Base-by-base conservation (phyloP, 2,797 vertebrate genomes). In the Philypnodon macrostomus region DNA sequence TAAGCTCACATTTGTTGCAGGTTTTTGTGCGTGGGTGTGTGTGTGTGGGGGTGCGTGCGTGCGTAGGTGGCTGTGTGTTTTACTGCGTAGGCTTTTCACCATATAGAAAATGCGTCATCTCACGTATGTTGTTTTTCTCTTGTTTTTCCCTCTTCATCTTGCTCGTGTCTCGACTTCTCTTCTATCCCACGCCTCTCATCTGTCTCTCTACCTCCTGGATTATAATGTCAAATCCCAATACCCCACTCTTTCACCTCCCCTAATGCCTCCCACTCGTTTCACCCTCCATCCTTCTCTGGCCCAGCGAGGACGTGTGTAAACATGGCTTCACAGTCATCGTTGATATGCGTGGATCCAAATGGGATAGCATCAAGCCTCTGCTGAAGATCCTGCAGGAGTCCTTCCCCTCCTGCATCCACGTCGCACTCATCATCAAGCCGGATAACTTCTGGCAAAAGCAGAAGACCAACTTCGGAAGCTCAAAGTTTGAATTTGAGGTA, bases 381-480 rank as follows among this genome's bases (percentile, higher is more conserved):
- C 88, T 98, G 85, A 98, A 98, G 90, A 97, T 96, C 81, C 87
- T 98, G 44, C 96, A 98, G 78, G 96, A 98, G 79, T 98, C 95
- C 1, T 98, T 98, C 58, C 95, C 96, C 0, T 93, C 93, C 79
- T 98, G 96, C 83, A 98, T 98, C 78, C 95, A 98, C 74, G 91
- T 98, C 53, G 95, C 96, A 15, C 94, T 98, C 83, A 98, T 98
- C 85, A 98, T 98, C 87, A 98, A 98, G 79, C 96, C 96, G 15
- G 96, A 98, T 87, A 98, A 97, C 89, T 98, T 96, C 87, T 98
- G 96, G 96, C 96, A 98, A 85, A 98, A 98, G 72, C 96, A 98
- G 86, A 94, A 95, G 83, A 98, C 95, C 63, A 98, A 98, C 82
- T 98, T 98, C 31, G 96, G 96, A 87, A 98, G 95, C 85, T 96